phyloP scores from a whole-genome alignment of 2,113 vertebrate genomes.

The Corythaeola cristata region DNA sequence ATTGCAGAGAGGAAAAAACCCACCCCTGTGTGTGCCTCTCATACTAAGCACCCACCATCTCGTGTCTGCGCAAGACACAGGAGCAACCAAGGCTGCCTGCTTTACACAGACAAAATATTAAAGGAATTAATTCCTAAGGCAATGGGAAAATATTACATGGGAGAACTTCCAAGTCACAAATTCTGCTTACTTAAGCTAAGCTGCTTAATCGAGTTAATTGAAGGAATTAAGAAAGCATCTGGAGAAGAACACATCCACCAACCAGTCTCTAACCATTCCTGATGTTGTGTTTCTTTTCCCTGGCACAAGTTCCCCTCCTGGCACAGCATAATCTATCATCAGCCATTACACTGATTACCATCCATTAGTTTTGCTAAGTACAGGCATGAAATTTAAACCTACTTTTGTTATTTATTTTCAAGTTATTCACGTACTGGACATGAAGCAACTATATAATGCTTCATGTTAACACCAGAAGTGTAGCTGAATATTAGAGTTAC shows the following conservation, averaged over 20 bases:
- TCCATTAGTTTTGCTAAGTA: conserved; percentile 5
- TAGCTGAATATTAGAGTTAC: neutral
- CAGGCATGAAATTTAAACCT: neutral
- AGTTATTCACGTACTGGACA: neutral
- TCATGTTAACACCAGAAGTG: neutral
- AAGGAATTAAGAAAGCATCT: conserved; percentile 46
- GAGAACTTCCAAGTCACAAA: conserved; percentile 33
- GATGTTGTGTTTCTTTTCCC: neutral
- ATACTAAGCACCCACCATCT: neutral
- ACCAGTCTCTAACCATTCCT: neutral
- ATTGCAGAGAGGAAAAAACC: neutral
- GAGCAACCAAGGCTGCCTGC: neutral
- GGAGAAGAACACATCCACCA: neutral
- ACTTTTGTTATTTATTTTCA: conserved; percentile 11
- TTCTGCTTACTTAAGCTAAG: conserved; percentile 40
- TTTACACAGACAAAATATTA: neutral
- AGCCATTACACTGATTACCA: neutral
- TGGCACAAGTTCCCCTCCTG: neutral
- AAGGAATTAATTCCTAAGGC: conserved; percentile 16
- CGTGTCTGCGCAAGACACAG: neutral
- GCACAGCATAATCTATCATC: neutral
- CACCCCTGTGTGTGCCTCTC: neutral
- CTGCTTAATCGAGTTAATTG: conserved; percentile 64
- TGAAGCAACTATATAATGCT: neutral
- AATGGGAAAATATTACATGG: neutral